Conservation (phyloP, 2,113 vertebrate genomes). For the Ascaphus truei region DNA sequence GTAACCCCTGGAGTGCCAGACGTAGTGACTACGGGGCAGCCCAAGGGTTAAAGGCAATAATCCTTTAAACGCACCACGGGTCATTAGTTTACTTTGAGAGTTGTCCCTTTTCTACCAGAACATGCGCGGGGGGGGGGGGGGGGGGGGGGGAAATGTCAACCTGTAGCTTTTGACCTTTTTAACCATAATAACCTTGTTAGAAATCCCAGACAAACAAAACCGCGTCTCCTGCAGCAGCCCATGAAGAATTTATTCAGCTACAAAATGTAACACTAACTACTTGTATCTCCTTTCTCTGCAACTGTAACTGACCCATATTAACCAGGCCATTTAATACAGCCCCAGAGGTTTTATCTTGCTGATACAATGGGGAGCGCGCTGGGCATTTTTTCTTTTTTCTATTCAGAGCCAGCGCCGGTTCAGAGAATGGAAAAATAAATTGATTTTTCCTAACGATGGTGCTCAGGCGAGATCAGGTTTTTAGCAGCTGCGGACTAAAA, state of each 20-base stretch:
- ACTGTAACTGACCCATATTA: slow-evolving; percentile 43
- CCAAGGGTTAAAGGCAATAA: too few species aligned
- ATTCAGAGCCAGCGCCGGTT: slow-evolving; percentile 48
- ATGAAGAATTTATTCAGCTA: slow-evolving; percentile 27
- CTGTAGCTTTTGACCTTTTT: background rate
- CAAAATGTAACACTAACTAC: slow-evolving; percentile 45
- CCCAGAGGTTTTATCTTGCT: slow-evolving; percentile 40
- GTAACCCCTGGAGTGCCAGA: too few species aligned
- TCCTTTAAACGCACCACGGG: too few species aligned
- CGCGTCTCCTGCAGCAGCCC: slow-evolving; percentile 4
- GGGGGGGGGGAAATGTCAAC: too few species aligned
- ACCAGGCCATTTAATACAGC: slow-evolving; percentile 48
- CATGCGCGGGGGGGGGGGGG: too few species aligned
- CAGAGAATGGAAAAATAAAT: slow-evolving; percentile 66
- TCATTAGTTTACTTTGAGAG: too few species aligned
- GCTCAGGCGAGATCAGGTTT: slow-evolving; percentile 54
- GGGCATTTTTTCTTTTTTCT: slow-evolving; percentile 34
- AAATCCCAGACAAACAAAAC: background rate
- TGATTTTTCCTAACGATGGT: slow-evolving; percentile 56
- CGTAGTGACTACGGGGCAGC: too few species aligned
- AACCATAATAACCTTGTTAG: background rate
- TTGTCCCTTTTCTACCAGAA: too few species aligned
- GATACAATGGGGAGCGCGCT: slow-evolving; percentile 41
- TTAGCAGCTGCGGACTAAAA: slow-evolving; percentile 53
- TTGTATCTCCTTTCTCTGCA: slow-evolving; percentile 46